Conservation (phyloP, 2,113 vertebrate species). For the Regulus satrapa region DNA sequence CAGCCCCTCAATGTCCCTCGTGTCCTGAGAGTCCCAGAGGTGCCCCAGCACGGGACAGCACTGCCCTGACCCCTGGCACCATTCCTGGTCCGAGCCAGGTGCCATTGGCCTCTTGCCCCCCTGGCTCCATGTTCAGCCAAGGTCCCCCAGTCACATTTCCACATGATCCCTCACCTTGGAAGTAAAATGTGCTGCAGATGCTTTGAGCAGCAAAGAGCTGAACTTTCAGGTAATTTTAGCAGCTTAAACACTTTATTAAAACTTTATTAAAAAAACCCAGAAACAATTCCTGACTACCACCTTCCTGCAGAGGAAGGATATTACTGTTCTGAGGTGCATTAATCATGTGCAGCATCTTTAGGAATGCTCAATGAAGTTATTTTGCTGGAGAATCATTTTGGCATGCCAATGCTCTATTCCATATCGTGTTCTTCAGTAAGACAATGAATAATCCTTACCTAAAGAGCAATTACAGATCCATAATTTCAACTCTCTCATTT, state of each 20-base stretch:
- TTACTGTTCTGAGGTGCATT: neutral
- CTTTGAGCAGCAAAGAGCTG: neutral
- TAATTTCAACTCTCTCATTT: neutral
- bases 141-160: neutral
- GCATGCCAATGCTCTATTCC: neutral
- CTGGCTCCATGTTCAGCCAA: accelerated
- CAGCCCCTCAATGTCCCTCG: neutral
- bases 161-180: accelerated
- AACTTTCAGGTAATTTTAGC: neutral
- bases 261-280: neutral
- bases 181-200: neutral
- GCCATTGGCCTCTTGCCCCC: neutral
- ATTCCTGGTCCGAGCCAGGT: neutral
- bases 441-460: constrained; percentile 15
- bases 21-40: neutral
- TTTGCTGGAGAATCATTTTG: neutral
- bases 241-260: neutral
- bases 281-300: neutral
- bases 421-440: neutral
- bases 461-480: neutral
- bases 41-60: neutral
- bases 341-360: neutral
- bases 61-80: neutral
- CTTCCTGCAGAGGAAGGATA: neutral
- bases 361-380: neutral